Evolutionary conservation across 2,888 invertebrate genomes (phyloP).

Genomic region (Amphiduros pacificus): DNA sequence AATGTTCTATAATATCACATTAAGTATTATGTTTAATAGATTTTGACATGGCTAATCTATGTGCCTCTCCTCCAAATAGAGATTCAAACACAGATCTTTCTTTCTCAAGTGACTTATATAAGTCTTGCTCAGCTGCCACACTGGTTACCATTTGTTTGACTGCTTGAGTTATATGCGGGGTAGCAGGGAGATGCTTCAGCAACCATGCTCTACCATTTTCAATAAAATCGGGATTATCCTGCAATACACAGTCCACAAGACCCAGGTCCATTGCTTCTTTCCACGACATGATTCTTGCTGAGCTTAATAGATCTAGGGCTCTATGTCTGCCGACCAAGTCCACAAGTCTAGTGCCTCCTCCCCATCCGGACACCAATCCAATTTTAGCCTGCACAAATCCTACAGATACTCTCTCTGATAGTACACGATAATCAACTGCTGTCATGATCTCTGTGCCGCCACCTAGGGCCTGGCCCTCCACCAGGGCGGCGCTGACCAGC

Average conservation of each 20-base stretch:
- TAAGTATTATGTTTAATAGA: no score
- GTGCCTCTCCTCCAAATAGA: slow-evolving; percentile 60
- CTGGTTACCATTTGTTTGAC: slow-evolving; percentile 48
- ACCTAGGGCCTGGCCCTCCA: slow-evolving; percentile 64
- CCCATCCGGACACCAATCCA: slow-evolving; percentile 64
- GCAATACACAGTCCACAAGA: slow-evolving; percentile 57
- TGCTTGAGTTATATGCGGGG: slow-evolving; percentile 40
- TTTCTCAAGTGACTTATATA: slow-evolving; percentile 39
- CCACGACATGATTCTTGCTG: slow-evolving; percentile 47
- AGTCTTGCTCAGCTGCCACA: slow-evolving; percentile 33
- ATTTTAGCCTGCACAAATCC: slow-evolving; percentile 62
- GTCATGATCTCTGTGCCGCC: slow-evolving; percentile 65
- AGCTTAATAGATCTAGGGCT: slow-evolving; percentile 59
- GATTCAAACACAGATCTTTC: slow-evolving; percentile 59
- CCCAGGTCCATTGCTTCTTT: slow-evolving; percentile 58
- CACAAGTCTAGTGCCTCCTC: slow-evolving; percentile 61
- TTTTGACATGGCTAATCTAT: slow-evolving; percentile 57
- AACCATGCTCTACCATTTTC: slow-evolving; percentile 54
- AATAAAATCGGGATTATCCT: slow-evolving; percentile 35
- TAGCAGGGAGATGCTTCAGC: slow-evolving; percentile 34
- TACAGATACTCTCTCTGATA: slow-evolving; percentile 56
- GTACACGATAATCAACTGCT: slow-evolving; percentile 63
- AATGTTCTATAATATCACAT: no score
- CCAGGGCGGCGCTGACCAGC: slow-evolving; percentile 61
- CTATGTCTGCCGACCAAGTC: slow-evolving; percentile 57